phyloP scores from a whole-genome alignment of 2,113 vertebrate genomes.

The Anguilla rostrata region DNA sequence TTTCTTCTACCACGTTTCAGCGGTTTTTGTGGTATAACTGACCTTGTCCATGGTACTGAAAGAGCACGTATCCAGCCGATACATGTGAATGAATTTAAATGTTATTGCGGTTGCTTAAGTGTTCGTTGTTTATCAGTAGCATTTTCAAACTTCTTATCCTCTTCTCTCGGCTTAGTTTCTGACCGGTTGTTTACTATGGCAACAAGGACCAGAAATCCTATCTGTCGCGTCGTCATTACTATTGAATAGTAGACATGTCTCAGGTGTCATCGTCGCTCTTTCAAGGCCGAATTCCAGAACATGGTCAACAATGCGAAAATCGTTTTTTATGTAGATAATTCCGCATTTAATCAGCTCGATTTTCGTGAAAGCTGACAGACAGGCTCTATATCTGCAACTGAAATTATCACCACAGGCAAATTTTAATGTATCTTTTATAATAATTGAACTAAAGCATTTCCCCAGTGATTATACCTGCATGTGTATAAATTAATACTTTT shows the following conservation, averaged over 20 bases:
- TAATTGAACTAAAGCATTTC: too few relatives aligned
- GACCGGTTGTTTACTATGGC: slow-evolving; percentile 45
- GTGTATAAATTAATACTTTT: too few relatives aligned
- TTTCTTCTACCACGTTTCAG: background rate
- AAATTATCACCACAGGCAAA: too few relatives aligned
- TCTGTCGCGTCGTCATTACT: slow-evolving; percentile 42
- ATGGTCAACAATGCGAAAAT: too few relatives aligned
- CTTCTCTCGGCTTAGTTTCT: slow-evolving; percentile 21
- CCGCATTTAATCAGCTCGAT: too few relatives aligned
- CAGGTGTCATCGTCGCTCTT: slow-evolving; percentile 38
- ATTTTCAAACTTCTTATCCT: background rate
- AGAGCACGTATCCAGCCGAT: background rate
- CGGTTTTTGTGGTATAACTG: too few relatives aligned
- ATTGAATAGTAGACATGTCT: slow-evolving; percentile 36
- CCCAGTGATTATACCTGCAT: too few relatives aligned
- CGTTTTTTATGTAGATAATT: too few relatives aligned
- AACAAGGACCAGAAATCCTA: slow-evolving; percentile 55
- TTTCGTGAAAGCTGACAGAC: too few relatives aligned
- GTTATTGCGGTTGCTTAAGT: background rate
- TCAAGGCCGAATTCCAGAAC: too few relatives aligned
- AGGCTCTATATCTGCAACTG: too few relatives aligned
- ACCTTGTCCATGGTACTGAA: slow-evolving; percentile 59
- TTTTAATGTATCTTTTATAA: too few relatives aligned
- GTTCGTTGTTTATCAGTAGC: background rate
- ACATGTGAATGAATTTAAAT: background rate